Base-by-base conservation (phyloP, 2,113 vertebrate species). In the Galeopterus variegatus region DNA sequence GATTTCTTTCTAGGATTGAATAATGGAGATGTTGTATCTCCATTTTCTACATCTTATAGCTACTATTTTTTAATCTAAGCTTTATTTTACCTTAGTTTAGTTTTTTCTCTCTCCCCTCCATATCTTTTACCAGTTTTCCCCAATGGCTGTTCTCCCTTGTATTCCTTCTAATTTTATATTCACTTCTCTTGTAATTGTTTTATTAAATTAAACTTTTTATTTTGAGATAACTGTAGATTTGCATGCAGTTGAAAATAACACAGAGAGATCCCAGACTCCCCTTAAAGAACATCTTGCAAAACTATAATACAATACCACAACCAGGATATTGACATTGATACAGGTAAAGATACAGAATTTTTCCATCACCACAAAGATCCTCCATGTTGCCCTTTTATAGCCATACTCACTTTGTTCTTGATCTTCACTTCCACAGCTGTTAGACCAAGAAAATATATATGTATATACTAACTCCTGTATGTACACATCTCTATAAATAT, bases 151-250 rank as follows among this genome's bases (percentile, higher is more conserved):
- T 84, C 31, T 50, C 11, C 18, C 15, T 41, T 87, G 41, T 36
- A 54, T 62, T 81, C 17, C 36, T 77, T 64, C 50, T 9, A 67
- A 26, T 69, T 41, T 70, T 56, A n/a, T 72, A 17, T 5, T 64
- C 15, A 45, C 77, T 83, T 83, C 12, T 84, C n/a, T 58, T 65
- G 7, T 79, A 52, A 70, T 31, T 73, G 41, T 41, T 41, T 41
- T 41, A 41, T 79, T 56, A 75, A 87, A 77, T 19, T 60, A 69
- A 92, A 77, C 17, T 70, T 86, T 67, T 93, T 62, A 86, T 67
- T 45, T 95, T 65, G 69, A 77, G 24, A 50, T 81, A 52, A 28
- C 31, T 82, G 4, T 33, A 58, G 50, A 75, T 62, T 83, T n/a
- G 77, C 10, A 48, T 75, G 50, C n/a, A 75, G 4, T 33, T 73